Base-by-base conservation (phyloP, 2,888 invertebrate genomes). In the Lasius fuliginosus region DNA sequence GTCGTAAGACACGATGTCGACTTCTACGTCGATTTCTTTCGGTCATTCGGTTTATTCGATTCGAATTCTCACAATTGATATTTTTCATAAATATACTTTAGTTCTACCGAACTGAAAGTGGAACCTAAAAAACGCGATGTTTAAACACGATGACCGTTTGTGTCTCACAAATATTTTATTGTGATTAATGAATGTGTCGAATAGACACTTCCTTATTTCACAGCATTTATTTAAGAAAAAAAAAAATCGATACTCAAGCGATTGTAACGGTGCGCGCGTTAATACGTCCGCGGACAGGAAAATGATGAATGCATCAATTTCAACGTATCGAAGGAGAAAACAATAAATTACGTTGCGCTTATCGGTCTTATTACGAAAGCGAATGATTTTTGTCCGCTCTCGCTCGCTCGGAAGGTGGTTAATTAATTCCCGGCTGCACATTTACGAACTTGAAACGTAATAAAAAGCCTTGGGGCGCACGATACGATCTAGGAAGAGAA, bases 401-500 rank as follows among this genome's bases (percentile, higher is more conserved):
- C n/a, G 27, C 53, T n/a, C 64, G 67, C 30, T 64, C 56, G 27
- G 40, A 33, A 58, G 46, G 74, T 46, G 60, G 73, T 62, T 81
- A 81, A 81, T 81, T 71, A 81, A 81, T 81, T 27, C 73, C 33
- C 33, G 79, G 27, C 27, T 68, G 36, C 30, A 42, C 79, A 27
- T 60, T 81, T 62, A 27, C 73, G 73, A 81, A 81, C 73, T 81
- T 81, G 73, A 71, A 71, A 36, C 18, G 73, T 11, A 60, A 81
- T 60, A 71, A 62, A 81, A 81, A 60, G 73, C 12, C 46, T 9
- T 23, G 18, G 33, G 23, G 60, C 36, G 46, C 8, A n/a, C 42
- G 73, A 81, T 71, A 60, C 27, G 73, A 81, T 81, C 79, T 79
- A 71, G 46, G 33, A 60, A 73, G 79, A 81, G 73, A 81, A 81